Conservation (phyloP, 1,140 invertebrate species). For the Pseudoatta argentina region DNA sequence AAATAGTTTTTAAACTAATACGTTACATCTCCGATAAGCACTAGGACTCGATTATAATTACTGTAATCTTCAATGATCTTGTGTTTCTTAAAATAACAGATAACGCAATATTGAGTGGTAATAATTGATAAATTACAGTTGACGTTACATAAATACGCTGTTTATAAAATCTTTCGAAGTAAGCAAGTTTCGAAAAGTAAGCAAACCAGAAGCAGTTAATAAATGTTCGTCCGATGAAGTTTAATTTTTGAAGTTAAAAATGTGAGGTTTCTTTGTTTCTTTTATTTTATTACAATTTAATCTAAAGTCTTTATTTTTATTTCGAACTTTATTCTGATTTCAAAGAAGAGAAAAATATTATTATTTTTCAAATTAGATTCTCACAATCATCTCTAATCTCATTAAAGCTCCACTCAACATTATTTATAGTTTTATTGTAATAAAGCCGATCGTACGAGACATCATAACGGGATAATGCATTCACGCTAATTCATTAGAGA, state of each 20-base stretch:
- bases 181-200: background rate
- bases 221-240: background rate
- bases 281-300: background rate
- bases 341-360: background rate
- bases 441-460: background rate
- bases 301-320: background rate
- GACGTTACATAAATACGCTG: background rate
- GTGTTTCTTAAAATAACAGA: conserved; percentile 5
- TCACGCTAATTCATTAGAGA: background rate
- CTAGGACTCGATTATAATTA: conserved; percentile 24
- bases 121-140: background rate
- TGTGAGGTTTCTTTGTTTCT: background rate
- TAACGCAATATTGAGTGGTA: background rate
- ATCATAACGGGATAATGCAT: background rate
- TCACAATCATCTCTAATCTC: background rate
- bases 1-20: conserved; percentile 42
- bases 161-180: background rate
- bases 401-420: background rate
- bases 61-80: conserved; percentile 32
- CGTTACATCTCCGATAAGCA: conserved; percentile 1
- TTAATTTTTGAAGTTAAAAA: background rate
- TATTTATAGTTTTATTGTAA: background rate
- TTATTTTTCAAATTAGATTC: background rate
- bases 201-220: background rate
- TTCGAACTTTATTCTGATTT: background rate